phyloP scores from a whole-genome alignment of 2,113 vertebrate genomes.

The Amazona vittata region DNA sequence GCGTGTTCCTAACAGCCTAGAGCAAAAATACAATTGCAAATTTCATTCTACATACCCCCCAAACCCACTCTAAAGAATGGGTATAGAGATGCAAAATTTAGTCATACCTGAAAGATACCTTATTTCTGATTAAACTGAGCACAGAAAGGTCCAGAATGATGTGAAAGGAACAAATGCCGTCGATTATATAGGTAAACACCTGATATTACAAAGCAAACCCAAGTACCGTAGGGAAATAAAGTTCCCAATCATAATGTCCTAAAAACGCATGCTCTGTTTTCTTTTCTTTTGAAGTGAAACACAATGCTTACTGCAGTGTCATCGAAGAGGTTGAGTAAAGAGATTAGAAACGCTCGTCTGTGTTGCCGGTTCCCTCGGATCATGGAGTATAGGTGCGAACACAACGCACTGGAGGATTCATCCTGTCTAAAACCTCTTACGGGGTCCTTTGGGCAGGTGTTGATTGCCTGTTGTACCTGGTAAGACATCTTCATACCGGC shows the following conservation, averaged over 20 bases:
- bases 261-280: background rate
- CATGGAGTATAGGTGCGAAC: slow-evolving; percentile 95
- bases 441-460: slow-evolving; percentile 79
- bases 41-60: background rate
- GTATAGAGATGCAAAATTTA: background rate
- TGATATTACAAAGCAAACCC: background rate
- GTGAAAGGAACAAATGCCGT: background rate
- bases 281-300: background rate
- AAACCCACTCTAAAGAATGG: background rate
- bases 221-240: background rate
- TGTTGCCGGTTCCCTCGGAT: slow-evolving; percentile 95
- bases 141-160: background rate
- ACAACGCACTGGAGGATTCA: slow-evolving; percentile 87
- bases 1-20: background rate
- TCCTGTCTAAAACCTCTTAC: slow-evolving; percentile 94
- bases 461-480: slow-evolving; percentile 93
- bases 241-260: background rate
- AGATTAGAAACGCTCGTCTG: slow-evolving; percentile 93
- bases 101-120: background rate
- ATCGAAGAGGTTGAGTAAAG: slow-evolving; percentile 96
- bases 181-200: background rate
- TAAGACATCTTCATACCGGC: slow-evolving; percentile 99
- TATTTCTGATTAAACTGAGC: background rate
- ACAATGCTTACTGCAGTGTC: slow-evolving; percentile 89
- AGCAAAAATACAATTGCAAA: background rate